Base-by-base conservation (phyloP, 2,888 invertebrate species). In the Palloptera scutellata region DNA sequence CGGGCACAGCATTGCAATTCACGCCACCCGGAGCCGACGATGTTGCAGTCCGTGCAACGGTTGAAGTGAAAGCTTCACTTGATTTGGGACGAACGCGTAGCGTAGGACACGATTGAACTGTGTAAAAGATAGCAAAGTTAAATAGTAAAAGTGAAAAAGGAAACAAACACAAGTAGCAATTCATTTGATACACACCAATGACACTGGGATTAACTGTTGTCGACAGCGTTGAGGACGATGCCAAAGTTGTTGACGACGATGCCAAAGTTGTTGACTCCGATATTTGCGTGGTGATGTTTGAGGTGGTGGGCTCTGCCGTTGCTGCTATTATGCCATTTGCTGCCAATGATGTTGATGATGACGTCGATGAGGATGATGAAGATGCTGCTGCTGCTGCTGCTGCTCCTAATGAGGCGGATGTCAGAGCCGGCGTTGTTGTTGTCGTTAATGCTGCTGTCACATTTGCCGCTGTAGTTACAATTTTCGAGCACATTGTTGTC, bases 401-500 rank as follows among this genome's bases (percentile, higher is more conserved):
- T 19, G 68, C 59, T 65, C 66, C 52, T 51, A 66, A 15, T 11
- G 67, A 62, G 17, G 66, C 60, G 8, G 48, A 48, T 64, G 75
- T 75, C 40, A 76, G 63, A 43, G 75, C 74, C 66, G 80, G 77
- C 73, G 79, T 74, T 70, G 73, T 76, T 66, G 81, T 78, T 8
- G 78, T 77, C 67, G 83, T 78, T 61, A 83, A 74, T 42, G 83
- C 81, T 58, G 82, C 80, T 62, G 82, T 81, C 70, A 79, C 80
- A 77, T 74, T 82, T 55, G 81, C 83, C 64, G 83, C 82, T 57
- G 83, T 82, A 15, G 81, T 81, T 70, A 77, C 82, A 73, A 84
- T 83, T 78, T 84, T 85, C 67, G 84, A 83, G 76, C 85, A 85
- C 84, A 85, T 84, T 72, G 84, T 84, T 67, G 84, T 80, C 73